phyloP scores from a whole-genome alignment of 2,113 vertebrate genomes.

The Indicator indicator region DNA sequence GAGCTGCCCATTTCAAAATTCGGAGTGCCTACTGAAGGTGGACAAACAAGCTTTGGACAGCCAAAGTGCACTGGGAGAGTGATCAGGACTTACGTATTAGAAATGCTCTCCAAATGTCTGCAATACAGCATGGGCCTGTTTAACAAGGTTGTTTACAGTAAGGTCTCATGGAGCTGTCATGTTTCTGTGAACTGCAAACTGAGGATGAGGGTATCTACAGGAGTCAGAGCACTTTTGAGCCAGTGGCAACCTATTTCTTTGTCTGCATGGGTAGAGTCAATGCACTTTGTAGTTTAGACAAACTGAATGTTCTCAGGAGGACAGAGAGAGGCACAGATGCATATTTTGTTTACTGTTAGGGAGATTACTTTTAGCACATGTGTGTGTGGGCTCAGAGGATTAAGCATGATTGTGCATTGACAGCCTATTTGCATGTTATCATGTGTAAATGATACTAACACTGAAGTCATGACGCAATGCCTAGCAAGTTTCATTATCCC shows the following conservation, averaged over 20 bases:
- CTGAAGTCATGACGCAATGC: slow-evolving; percentile 55
- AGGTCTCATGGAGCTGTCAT: not conserved
- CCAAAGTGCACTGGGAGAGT: not conserved
- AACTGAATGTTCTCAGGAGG: not conserved
- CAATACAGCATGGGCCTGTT: not conserved
- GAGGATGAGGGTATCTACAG: not conserved
- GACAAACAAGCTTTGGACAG: not conserved
- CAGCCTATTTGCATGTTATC: slow-evolving; percentile 64
- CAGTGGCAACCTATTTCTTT: not conserved
- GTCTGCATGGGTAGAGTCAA: not conserved
- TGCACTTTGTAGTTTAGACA: not conserved
- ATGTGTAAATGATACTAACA: slow-evolving; percentile 55
- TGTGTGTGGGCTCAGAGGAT: slow-evolving; percentile 16
- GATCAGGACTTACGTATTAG: not conserved
- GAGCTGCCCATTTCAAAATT: not conserved
- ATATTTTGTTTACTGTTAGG: slow-evolving; percentile 48
- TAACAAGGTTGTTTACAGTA: not conserved
- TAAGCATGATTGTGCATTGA: slow-evolving; percentile 33
- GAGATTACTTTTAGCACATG: slow-evolving; percentile 15
- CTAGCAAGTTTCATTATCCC: slow-evolving; percentile 42
- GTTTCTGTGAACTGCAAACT: not conserved
- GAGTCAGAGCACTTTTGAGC: not conserved
- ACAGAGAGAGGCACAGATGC: not conserved
- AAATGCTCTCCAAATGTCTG: not conserved
- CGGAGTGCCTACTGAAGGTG: not conserved